phyloP scores from a whole-genome alignment of 1,140 invertebrate genomes.

The Macrobrachium rosenbergii region DNA sequence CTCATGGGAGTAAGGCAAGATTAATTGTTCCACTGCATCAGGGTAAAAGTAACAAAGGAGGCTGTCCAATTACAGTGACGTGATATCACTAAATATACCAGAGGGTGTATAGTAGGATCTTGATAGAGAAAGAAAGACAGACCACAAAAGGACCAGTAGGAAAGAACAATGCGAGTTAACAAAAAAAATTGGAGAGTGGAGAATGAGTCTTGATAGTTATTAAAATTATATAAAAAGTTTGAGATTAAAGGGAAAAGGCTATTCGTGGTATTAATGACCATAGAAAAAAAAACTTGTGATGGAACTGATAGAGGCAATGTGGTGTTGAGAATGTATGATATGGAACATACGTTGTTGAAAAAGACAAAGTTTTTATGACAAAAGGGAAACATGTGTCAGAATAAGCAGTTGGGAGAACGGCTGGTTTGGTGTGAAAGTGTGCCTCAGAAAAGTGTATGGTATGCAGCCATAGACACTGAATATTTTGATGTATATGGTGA shows the following conservation, averaged over 20 bases:
- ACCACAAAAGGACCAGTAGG: neutral
- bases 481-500: too few species aligned
- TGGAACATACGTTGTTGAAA: neutral
- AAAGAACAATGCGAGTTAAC: neutral
- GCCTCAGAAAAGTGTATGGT: too few species aligned
- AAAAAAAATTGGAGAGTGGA: neutral
- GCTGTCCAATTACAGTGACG: too few species aligned
- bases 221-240: neutral
- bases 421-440: too few species aligned
- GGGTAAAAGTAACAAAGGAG: too few species aligned
- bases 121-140: neutral
- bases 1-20: too few species aligned
- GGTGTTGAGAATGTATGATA: neutral
- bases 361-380: neutral
- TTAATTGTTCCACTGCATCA: too few species aligned
- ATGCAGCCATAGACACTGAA: too few species aligned
- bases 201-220: neutral
- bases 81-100: too few species aligned
- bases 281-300: neutral
- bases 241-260: neutral
- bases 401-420: too few species aligned
- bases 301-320: constrained; percentile 1
- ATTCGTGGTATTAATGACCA: too few species aligned
- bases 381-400: neutral
- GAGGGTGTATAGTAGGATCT: too few species aligned